These are phyloP conservation scores for Clarias batrachus DNA, from an alignment of 2,113 vertebrate genomes.

Conservation along the genomic window DNA sequence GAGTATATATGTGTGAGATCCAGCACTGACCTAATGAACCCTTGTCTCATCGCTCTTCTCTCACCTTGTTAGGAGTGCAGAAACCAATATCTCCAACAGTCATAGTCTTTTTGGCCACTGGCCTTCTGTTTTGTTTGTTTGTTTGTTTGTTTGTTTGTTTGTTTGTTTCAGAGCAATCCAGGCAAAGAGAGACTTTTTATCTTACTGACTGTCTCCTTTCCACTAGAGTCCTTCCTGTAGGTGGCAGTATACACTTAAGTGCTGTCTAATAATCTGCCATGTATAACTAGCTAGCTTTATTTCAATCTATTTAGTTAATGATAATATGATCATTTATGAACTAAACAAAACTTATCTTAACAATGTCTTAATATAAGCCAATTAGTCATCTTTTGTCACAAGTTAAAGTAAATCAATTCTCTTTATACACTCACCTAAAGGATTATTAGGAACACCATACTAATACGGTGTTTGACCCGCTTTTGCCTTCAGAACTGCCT, in stretches of 20 bases:
- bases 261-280: neutral
- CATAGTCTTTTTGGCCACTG: neutral
- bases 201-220: neutral
- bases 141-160: too few species aligned
- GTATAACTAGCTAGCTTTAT: neutral
- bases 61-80: neutral
- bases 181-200: neutral
- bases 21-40: neutral
- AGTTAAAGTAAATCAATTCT: neutral
- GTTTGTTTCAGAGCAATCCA: neutral
- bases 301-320: neutral
- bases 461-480: too few species aligned
- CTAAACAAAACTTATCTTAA: neutral
- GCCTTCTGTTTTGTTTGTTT: neutral
- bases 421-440: too few species aligned
- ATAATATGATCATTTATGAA: neutral
- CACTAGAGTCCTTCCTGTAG: neutral
- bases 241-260: neutral
- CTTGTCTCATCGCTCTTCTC: neutral
- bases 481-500: too few species aligned
- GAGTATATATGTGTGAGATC: neutral
- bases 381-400: neutral
- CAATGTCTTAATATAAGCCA: neutral
- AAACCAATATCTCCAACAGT: neutral
- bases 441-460: too few species aligned